These are phyloP conservation scores for Leptinotarsa haldemani DNA, from an alignment of 2,888 invertebrate species.

Conservation along the genomic window DNA sequence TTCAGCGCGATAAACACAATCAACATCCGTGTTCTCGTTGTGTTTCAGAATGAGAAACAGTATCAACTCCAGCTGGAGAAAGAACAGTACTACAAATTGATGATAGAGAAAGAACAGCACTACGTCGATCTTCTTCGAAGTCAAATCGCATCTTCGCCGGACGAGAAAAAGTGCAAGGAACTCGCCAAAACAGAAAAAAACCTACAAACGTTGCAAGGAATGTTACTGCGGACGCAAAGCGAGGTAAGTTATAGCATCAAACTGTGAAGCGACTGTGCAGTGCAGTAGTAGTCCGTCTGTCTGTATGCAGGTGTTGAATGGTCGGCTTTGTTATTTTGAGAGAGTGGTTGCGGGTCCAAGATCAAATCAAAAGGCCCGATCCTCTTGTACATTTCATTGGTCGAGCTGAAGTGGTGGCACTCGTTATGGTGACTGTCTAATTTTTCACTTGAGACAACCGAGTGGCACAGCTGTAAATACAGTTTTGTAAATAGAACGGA, in stretches of 20 bases:
- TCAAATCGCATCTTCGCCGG: constrained; percentile 69
- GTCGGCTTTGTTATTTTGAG: constrained; percentile 38
- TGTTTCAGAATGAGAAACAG: constrained; percentile 82
- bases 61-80: constrained; percentile 86
- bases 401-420: constrained; percentile 48
- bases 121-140: constrained; percentile 83
- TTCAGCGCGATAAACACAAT: neutral
- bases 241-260: constrained; percentile 55
- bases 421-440: constrained; percentile 49
- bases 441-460: constrained; percentile 46
- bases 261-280: no score
- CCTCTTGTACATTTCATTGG: constrained; percentile 37
- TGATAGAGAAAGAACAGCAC: constrained; percentile 89
- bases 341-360: constrained; percentile 22
- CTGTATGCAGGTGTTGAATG: constrained; percentile 45
- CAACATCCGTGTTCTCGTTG: constrained; percentile 6
- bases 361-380: neutral
- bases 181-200: constrained; percentile 72
- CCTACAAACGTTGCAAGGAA: constrained; percentile 72
- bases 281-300: constrained; percentile 43
- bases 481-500: neutral
- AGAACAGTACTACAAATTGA: constrained; percentile 86
- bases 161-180: constrained; percentile 68
- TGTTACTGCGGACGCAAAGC: constrained; percentile 64
- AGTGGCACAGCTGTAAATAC: constrained; percentile 30